Evolutionary conservation across 2,888 invertebrate species (phyloP), one percentile per base, ranked within the genome.

Genomic region (Diarsia dahlii): DNA sequence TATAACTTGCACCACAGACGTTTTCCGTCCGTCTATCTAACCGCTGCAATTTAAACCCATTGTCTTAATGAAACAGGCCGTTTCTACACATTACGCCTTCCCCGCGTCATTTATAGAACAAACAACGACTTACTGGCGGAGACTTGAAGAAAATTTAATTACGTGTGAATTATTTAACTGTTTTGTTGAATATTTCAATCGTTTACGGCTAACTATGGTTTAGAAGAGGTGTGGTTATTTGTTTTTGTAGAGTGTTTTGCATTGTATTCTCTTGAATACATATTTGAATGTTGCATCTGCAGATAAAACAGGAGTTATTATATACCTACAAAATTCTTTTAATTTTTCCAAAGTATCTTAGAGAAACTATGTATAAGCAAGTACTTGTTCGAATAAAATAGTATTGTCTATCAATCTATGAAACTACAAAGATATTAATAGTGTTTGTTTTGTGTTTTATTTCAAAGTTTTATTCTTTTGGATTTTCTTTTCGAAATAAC

Each of bases 61-160:
- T 95, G 95, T 95, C 94, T 93, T 95, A 95, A 95, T 95, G 95
- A 95, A 95, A 94, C 93, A 90, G 94, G 91, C 93, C 91, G 93
- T 92, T 91, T 92, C 92, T 92, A 93, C 93, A 94, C 92, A 91
- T 92, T 92, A 92, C 89, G 88, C 90, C 86, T 86, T 89, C 89
- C 77, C 93, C 89, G 88, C 88, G 90, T 92, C 92, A 92, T 93
- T 94, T 89, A 87, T 90, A 90, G 81, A 78, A 84, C 88, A 92
- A 89, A 90, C 89, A 89, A 85, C 80, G 80, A 76, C 78, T 78
- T 75, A 80, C 74, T 68, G 63, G 52, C 54, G 69, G 69, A 60
- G 71, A 71, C 75, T 78, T 68, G 63, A 73, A 86, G 83, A 83
- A 80, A 84, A 82, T 81, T 78, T 74, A 76, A 84, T 85, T 81